Evolutionary conservation across 2,888 invertebrate species (phyloP), one percentile per base, ranked within the genome.

Genomic region (Cinara cedri): DNA sequence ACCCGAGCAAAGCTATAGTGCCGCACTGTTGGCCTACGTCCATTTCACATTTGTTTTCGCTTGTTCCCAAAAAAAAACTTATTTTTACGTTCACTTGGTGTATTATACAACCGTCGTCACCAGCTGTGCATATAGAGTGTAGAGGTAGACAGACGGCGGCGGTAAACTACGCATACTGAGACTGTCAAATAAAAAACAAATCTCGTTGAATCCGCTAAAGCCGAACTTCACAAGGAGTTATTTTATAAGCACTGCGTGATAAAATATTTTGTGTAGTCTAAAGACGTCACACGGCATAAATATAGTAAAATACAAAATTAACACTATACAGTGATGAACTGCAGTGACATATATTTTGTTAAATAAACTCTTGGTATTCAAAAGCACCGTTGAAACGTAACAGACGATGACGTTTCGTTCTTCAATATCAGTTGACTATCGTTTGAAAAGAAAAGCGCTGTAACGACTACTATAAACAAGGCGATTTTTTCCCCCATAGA

Each of bases 181-280:
- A 62, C 60, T 62, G 62, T 62, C 62, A 62, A 34, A 72, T 72
- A 72, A 72, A 72, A 72, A 72, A 72, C 62, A 49, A 62, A 72
- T 72, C 72, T 62, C 72, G 72, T 72, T 72, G 49, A 49, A 62
- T 62, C 72, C 60, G 49, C 72, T 49, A 72, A 49, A 21, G 19
- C 72, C 62, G 60, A 49, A 62, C 26, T 62, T 62, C 49, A 19
- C 19, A 19, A 19, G 13, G 49, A 51, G 49, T 34, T 49, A 60
- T 72, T 72, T 72, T n/a, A 60, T 26, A 42, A 72, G 14, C 24
- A 46, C n/a, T 24, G 24, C 44, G 24, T 19, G 46, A 72, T 19
- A 46, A 34, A 34, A 34, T 34, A 34, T 34, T 34, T 4, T 14
- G 72, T 26, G n/a, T 60, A 44, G 24, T 71, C 54, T 57, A n/a